phyloP scores from a whole-genome alignment of 2,888 invertebrate genomes.

The Campoplex nolae region DNA sequence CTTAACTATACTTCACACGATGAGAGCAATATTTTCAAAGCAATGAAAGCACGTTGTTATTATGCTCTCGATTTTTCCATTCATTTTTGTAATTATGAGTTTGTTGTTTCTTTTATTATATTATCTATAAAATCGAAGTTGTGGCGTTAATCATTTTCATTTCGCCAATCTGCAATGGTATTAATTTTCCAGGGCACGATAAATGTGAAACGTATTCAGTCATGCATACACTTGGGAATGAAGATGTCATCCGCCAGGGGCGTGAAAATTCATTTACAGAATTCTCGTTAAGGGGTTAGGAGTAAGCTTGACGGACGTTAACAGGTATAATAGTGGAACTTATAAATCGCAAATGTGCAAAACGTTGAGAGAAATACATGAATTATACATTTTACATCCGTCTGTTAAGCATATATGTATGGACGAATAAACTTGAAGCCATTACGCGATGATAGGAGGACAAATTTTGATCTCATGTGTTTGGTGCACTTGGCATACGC shows the following conservation, averaged over 20 bases:
- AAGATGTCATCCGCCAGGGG: neutral
- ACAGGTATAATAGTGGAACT: slow-evolving; percentile 34
- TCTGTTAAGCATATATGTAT: neutral
- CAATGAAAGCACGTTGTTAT: neutral
- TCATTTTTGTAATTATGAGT: neutral
- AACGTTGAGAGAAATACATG: slow-evolving; percentile 42
- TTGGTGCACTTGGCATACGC: slow-evolving; percentile 5
- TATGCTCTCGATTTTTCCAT: neutral
- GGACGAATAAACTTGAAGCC: neutral
- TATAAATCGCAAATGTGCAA: slow-evolving; percentile 6
- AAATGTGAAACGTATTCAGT: neutral
- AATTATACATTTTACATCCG: slow-evolving; percentile 41
- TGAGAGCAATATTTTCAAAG: neutral
- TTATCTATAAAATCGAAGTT: neutral
- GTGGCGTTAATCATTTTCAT: neutral
- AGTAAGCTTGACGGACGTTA: slow-evolving; percentile 21
- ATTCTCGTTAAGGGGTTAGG: slow-evolving; percentile 23
- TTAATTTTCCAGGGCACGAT: neutral
- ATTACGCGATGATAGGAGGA: slow-evolving; percentile 12
- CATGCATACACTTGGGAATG: neutral
- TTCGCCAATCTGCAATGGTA: neutral
- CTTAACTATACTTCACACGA: neutral
- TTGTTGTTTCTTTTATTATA: neutral
- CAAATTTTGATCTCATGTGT: slow-evolving; percentile 17
- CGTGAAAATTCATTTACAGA: slow-evolving; percentile 51